Conservation (phyloP, 1,140 invertebrate genomes). For the Holotrichia oblita region DNA sequence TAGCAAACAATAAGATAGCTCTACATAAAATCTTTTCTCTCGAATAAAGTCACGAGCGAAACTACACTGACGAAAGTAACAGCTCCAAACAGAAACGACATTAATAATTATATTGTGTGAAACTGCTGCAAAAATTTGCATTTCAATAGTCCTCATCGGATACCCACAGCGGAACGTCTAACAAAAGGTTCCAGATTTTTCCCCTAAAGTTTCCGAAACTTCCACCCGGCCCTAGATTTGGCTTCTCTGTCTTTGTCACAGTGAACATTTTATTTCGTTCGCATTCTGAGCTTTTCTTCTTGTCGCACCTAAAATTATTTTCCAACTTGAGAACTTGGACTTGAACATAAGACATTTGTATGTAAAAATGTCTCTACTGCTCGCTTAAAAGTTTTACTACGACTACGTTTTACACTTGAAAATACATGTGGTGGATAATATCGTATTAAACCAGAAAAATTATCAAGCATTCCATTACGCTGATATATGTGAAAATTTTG, state of each 20-base stretch:
- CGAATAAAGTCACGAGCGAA: neutral
- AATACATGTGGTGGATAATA: neutral
- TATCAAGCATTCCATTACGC: neutral
- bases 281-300: neutral
- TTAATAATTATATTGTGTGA: slow-evolving; percentile 36
- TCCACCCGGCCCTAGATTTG: neutral
- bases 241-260: slow-evolving; percentile 13
- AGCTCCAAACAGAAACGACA: slow-evolving; percentile 22
- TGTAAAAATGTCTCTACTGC: neutral
- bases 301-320: slow-evolving; percentile 14
- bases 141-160: slow-evolving; percentile 31
- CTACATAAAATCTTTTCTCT: neutral
- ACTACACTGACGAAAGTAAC: slow-evolving; percentile 25
- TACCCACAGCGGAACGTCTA: neutral
- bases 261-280: slow-evolving; percentile 15
- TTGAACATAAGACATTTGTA: slow-evolving; percentile 8
- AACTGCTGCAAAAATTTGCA: slow-evolving; percentile 21
- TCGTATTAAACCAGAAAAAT: neutral
- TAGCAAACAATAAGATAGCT: neutral
- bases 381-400: neutral
- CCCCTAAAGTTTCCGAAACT: neutral
- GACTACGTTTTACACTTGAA: neutral
- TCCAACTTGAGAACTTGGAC: neutral
- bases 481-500: no score
- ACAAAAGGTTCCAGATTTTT: slow-evolving; percentile 19